A percentile compares a stretch with the other conserved stretches of the same genome.
These are phyloP conservation scores for Arrhamphus sclerolepis DNA, from an alignment of 2,797 vertebrate genomes.

Conservation along the genomic window DNA sequence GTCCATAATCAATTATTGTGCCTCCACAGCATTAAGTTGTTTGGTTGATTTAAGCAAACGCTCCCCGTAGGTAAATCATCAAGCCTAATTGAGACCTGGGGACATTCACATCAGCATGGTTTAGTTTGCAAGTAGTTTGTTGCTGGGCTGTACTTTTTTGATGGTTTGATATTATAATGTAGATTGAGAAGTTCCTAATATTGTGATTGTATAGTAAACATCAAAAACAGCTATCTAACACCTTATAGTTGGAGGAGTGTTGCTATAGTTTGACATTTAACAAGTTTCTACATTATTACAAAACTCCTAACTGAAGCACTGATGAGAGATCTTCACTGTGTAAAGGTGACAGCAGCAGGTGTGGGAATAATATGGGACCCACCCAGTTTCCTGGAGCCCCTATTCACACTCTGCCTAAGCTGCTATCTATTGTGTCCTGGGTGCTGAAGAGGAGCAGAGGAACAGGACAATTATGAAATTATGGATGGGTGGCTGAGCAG, in stretches of 20 bases:
- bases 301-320: neutral
- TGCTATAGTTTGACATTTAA: neutral
- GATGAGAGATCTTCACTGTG: constrained; percentile 6
- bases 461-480: constrained; percentile 80
- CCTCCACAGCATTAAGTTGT: constrained; percentile 69
- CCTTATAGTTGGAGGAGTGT: no score
- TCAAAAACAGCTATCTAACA: neutral
- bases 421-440: constrained; percentile 62
- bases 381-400: constrained; percentile 53
- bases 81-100: constrained; percentile 81
- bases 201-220: neutral
- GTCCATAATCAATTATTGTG: constrained; percentile 74
- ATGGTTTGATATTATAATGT: no score
- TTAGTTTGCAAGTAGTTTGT: constrained; percentile 43
- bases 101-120: constrained; percentile 43
- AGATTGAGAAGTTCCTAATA: neutral
- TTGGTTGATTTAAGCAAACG: constrained; percentile 70
- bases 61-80: constrained; percentile 78
- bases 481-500: constrained; percentile 77
- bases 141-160: constrained; percentile 13
- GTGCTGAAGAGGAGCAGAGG: constrained; percentile 63
- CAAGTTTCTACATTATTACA: neutral
- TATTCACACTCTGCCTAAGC: constrained; percentile 61
- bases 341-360: constrained; percentile 75
- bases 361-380: constrained; percentile 72